These are phyloP conservation scores for Diachrysia chrysitis DNA, from an alignment of 2,888 invertebrate species.

Conservation along the genomic window DNA sequence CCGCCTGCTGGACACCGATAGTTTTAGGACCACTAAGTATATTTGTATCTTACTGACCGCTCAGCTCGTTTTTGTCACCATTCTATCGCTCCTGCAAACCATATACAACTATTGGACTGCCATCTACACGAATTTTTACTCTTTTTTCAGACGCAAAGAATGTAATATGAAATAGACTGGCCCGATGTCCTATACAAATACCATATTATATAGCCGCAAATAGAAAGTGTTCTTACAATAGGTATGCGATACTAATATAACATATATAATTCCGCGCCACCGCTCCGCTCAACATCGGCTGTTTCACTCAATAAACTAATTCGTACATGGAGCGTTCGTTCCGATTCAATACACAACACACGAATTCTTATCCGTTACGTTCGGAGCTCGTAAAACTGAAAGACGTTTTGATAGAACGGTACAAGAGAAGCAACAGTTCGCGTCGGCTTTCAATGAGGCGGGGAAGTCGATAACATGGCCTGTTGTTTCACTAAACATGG, in stretches of 20 bases:
- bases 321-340: constrained; percentile 50
- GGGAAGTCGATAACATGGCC: constrained; percentile 53
- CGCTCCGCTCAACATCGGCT: constrained; percentile 28
- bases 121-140: too few relatives aligned
- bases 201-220: not conserved
- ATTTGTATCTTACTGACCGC: constrained; percentile 32
- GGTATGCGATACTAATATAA: constrained; percentile 34
- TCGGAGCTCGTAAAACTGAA: constrained; percentile 51
- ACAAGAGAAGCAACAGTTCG: constrained; percentile 54
- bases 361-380: constrained; percentile 43
- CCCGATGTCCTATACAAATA: not conserved
- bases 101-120: too few relatives aligned
- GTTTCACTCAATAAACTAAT: constrained; percentile 61
- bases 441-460: constrained; percentile 49
- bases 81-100: too few relatives aligned
- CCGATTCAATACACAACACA: constrained; percentile 42
- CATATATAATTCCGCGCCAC: constrained; percentile 49
- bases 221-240: not conserved
- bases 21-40: constrained; percentile 26
- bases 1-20: constrained; percentile 33
- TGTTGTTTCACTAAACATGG: constrained; percentile 51
- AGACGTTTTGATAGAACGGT: constrained; percentile 49
- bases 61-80: constrained; percentile 9
- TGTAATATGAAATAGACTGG: too few relatives aligned
- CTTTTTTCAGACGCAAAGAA: too few relatives aligned